A percentile compares a stretch with the other conserved stretches of the same genome.
Conservation (phyloP, 2,113 vertebrate genomes). For the Psilopogon haemacephalus region DNA sequence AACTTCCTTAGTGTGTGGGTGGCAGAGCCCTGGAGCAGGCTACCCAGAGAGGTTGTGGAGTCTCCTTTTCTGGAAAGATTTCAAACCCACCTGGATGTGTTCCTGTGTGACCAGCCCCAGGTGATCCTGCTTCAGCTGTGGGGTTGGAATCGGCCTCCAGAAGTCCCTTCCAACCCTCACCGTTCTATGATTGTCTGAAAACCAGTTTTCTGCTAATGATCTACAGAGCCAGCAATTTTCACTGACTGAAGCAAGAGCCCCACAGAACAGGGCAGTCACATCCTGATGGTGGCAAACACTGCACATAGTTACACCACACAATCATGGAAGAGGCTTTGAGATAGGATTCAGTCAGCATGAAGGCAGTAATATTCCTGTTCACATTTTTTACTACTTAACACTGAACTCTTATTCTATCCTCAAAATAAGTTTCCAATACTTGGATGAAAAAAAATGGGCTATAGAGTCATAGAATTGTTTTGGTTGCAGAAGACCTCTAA, state of each 20-base stretch:
- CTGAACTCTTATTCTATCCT: neutral
- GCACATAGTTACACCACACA: neutral
- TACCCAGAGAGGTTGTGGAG: too few relatives aligned
- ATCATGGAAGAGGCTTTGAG: neutral
- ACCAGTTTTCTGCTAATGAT: neutral
- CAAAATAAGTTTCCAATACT: neutral
- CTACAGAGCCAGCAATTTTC: neutral
- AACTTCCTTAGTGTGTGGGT: too few relatives aligned
- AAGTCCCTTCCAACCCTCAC: too few relatives aligned
- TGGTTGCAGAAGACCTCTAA: too few relatives aligned
- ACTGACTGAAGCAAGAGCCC: neutral
- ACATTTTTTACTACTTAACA: neutral
- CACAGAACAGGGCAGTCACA: neutral
- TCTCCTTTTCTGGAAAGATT: too few relatives aligned
- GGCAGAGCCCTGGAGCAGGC: too few relatives aligned
- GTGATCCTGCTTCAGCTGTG: too few relatives aligned
- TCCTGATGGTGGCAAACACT: accelerated
- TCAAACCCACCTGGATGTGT: too few relatives aligned
- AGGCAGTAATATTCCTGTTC: neutral
- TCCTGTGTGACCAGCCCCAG: too few relatives aligned
- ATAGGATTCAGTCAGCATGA: accelerated
- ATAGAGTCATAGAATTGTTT: neutral
- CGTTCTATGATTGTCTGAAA: too few relatives aligned
- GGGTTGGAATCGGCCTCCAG: too few relatives aligned
- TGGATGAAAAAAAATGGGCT: neutral